Evolutionary conservation across 2,888 invertebrate genomes (phyloP), one percentile per base, ranked within the genome.

Genomic region (Xylota sylvarum): DNA sequence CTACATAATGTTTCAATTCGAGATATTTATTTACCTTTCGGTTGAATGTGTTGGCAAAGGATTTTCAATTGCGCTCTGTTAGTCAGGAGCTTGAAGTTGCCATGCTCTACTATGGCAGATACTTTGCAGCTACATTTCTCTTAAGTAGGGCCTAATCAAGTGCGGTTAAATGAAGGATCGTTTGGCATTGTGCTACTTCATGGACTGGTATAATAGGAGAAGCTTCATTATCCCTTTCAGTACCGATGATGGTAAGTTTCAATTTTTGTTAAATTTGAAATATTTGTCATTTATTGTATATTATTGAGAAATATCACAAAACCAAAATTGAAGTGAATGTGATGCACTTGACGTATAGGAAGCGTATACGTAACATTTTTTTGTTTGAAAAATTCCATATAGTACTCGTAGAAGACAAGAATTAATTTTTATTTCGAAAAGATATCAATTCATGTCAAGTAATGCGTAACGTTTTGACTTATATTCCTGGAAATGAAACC

Each of bases 1-100:
- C 40, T 40, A 40, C 23, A 60, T 60, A 60, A 43, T 43, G 40
- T 60, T 43, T 60, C 60, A 60, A 60, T 60, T 60, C 12, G 1
- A 14, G 23, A 60, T 27, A 43, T 60, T 43, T 27, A 27, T 27
- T 7, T 60, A 60, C 27, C 23, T 43, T 60, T 27, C 7, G 4
- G 40, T 60, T 60, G 40, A 23, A 40, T 40, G n/a, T 23, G n/a
- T 5, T 9, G 10, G 0, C 5, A 37, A 37, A 2, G 37, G 12
- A 10, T 4, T 17, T 9, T 19, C 7, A 17, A 7, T 9, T 46
- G n/a, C n/a, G n/a, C n/a, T n/a, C n/a, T n/a, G n/a, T n/a, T n/a
- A n/a, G n/a, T n/a, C n/a, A n/a, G n/a, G n/a, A 43, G 2, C 0
- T 14, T n/a, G 40, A 40, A 40, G 32, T 10, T 2, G 35, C 9